A percentile compares a stretch with the other conserved stretches of the same genome.
phyloP scores from a whole-genome alignment of 2,888 invertebrate genomes.

The Tipula lateralis region DNA sequence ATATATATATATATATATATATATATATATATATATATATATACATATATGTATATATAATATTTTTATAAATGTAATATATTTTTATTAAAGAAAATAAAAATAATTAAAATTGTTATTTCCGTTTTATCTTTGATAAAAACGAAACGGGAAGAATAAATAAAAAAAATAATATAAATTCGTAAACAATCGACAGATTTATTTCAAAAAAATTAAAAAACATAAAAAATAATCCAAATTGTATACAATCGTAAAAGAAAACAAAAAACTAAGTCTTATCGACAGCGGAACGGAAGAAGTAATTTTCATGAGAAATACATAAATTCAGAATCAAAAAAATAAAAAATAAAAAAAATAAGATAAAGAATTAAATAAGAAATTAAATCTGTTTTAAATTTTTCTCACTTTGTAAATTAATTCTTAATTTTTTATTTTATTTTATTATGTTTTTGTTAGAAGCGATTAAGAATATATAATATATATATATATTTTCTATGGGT shows the following conservation, averaged over 20 bases:
- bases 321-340: not conserved
- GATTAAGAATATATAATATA: not conserved
- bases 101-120: not conserved
- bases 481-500: not conserved
- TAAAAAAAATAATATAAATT: not conserved
- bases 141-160: not conserved
- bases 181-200: slow-evolving; percentile 24
- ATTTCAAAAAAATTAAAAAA: slow-evolving; percentile 2
- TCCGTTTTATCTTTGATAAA: slow-evolving; percentile 11
- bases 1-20: no score
- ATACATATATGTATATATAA: no score
- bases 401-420: not conserved
- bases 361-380: not conserved
- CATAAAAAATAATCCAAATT: slow-evolving; percentile 1
- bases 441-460: not conserved
- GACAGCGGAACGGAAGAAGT: slow-evolving; percentile 16
- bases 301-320: slow-evolving; percentile 19
- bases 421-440: not conserved
- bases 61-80: no score
- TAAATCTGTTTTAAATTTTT: slow-evolving; percentile 19
- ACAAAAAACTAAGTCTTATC: not conserved
- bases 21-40: no score
- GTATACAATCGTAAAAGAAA: not conserved
- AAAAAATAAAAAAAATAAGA: not conserved
- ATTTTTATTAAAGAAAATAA: no score